These are phyloP conservation scores for Macaria notata DNA, from an alignment of 2,888 invertebrate species.

Conservation along the genomic window DNA sequence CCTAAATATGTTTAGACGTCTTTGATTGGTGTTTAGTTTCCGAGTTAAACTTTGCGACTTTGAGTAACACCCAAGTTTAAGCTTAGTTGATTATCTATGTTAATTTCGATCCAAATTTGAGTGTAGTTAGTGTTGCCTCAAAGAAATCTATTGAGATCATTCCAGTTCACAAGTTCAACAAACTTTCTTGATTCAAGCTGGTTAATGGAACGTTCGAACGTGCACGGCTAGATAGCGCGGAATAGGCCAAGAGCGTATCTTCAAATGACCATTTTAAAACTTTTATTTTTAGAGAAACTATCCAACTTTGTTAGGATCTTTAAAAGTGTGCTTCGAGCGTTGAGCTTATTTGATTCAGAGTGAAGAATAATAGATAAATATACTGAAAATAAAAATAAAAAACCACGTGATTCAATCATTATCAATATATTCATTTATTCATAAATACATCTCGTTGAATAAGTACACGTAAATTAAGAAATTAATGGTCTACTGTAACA, in stretches of 20 bases:
- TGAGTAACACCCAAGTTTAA: no score
- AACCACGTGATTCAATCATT: no score
- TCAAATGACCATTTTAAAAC: constrained; percentile 54
- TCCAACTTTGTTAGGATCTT: constrained; percentile 19
- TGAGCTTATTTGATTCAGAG: not conserved
- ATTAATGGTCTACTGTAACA: no score
- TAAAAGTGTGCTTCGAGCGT: constrained; percentile 22
- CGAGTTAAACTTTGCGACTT: no score
- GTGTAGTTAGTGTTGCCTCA: not conserved
- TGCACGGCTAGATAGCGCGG: constrained; percentile 36
- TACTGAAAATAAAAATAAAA: no score
- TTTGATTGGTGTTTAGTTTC: no score
- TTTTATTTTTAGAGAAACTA: constrained; percentile 40
- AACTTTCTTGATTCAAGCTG: constrained; percentile 8
- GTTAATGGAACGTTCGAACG: constrained; percentile 31
- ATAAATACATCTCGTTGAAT: no score
- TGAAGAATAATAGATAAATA: not conserved
- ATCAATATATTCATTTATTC: no score
- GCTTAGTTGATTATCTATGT: no score
- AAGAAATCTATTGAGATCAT: not conserved
- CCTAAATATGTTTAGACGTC: no score
- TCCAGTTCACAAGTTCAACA: constrained; percentile 5
- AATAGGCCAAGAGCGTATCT: constrained; percentile 46
- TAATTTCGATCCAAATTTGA: no score
- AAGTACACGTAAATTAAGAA: no score